Conservation (phyloP, 2,888 invertebrate genomes). For the Sarcophaga carnaria region DNA sequence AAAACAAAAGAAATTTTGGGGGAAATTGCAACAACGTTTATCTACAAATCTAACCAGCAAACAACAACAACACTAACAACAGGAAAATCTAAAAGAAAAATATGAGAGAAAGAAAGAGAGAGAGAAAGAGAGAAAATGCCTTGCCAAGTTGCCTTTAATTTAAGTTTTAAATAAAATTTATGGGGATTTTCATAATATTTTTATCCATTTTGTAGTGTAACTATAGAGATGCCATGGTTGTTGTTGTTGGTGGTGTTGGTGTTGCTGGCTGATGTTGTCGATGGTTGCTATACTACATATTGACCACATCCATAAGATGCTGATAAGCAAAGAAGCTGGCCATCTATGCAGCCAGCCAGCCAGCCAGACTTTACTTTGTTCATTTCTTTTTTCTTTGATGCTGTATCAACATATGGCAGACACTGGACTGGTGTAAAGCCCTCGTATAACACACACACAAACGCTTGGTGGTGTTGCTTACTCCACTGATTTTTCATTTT, state of each 20-base stretch:
- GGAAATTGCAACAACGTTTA: constrained; percentile 30
- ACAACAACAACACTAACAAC: background rate
- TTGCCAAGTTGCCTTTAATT: constrained; percentile 41
- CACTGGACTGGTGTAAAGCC: background rate
- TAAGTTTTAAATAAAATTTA: constrained; percentile 64
- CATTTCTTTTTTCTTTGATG: background rate
- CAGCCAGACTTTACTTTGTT: constrained; percentile 1
- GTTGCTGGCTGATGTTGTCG: constrained; percentile 18
- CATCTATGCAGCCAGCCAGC: background rate
- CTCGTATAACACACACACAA: no score
- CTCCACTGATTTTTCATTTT: no score
- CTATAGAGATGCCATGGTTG: background rate
- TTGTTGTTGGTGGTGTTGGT: background rate
- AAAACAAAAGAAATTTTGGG: background rate
- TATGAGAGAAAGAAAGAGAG: background rate
- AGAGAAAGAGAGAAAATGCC: constrained; percentile 12
- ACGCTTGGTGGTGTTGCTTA: no score
- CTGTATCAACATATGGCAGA: constrained; percentile 59
- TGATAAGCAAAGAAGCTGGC: constrained; percentile 58
- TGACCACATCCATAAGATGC: constrained; percentile 57
- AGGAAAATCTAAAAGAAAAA: background rate
- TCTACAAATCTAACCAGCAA: constrained; percentile 38
- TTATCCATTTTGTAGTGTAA: constrained; percentile 32
- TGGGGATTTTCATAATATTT: constrained; percentile 58
- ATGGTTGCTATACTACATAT: background rate